Percentiles rank a stretch among this genome's conserved stretches.
Evolutionary conservation across 2,113 vertebrate species (phyloP).

Genomic region (Pogonocichla stellata): DNA sequence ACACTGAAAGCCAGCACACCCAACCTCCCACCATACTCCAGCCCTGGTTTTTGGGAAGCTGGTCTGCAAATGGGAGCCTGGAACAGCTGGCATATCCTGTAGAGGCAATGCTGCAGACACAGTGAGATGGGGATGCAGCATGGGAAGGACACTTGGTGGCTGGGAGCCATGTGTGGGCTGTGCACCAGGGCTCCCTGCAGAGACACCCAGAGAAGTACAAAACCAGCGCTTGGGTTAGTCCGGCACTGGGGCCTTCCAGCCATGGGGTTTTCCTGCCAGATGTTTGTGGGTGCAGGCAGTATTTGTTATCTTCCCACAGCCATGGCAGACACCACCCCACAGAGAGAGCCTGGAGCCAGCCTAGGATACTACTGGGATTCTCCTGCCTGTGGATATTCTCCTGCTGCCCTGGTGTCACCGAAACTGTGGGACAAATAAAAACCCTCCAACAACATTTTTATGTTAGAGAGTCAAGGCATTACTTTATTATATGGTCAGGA

Average conservation of each 20-base stretch:
- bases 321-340: background rate
- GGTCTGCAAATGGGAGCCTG: background rate
- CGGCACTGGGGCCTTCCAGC: fast-evolving
- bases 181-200: background rate
- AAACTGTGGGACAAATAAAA: background rate
- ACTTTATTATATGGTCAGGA: background rate
- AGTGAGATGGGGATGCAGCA: background rate
- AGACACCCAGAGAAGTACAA: fast-evolving
- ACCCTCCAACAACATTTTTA: background rate
- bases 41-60: background rate
- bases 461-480: background rate
- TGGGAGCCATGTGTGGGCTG: background rate
- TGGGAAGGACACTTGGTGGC: background rate
- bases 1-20: background rate
- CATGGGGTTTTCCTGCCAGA: background rate
- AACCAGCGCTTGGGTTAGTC: background rate
- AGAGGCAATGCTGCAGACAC: background rate
- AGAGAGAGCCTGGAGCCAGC: background rate
- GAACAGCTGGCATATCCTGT: background rate
- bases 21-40: background rate
- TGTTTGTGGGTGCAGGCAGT: fast-evolving
- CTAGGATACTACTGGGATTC: background rate
- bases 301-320: background rate
- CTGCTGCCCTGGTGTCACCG: background rate
- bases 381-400: fast-evolving